These are phyloP conservation scores for Mythimna ferrago DNA, from an alignment of 2,888 invertebrate genomes.

Conservation along the genomic window DNA sequence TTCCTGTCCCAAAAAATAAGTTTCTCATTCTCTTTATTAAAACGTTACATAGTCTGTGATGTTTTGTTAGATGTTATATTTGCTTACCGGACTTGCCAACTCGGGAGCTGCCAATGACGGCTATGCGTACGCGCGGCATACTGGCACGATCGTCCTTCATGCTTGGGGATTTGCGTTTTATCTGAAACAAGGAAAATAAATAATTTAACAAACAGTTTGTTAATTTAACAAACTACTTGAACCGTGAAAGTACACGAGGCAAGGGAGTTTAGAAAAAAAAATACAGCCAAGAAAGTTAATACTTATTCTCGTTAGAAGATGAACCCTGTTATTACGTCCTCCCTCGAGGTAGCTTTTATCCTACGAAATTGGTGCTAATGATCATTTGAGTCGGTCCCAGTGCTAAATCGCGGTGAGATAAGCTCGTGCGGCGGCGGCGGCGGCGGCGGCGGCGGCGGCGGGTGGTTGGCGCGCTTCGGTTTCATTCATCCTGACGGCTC, in stretches of 20 bases:
- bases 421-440: constrained; percentile 43
- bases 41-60: constrained; percentile 3
- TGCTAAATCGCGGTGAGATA: constrained; percentile 51
- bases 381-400: constrained; percentile 53
- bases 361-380: constrained; percentile 54
- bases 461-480: constrained; percentile 56
- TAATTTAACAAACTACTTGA: not conserved
- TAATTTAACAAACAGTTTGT: constrained; percentile 28
- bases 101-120: constrained; percentile 94
- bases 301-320: constrained; percentile 7
- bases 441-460: constrained; percentile 31
- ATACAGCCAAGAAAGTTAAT: constrained; percentile 5
- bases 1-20: constrained; percentile 36
- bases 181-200: constrained; percentile 78
- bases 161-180: constrained; percentile 59
- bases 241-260: constrained; percentile 4
- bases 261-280: constrained; percentile 1
- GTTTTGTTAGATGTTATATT: constrained; percentile 40
- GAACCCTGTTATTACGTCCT: constrained; percentile 27
- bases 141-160: constrained; percentile 92
- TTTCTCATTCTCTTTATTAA: constrained; percentile 18
- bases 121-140: constrained; percentile 93
- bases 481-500: constrained; percentile 59
- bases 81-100: constrained; percentile 95
- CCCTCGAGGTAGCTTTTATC: constrained; percentile 30